Evolutionary conservation across 1,140 invertebrate genomes (phyloP), one percentile per base, ranked within the genome.

Genomic region (Halictus rubicundus): DNA sequence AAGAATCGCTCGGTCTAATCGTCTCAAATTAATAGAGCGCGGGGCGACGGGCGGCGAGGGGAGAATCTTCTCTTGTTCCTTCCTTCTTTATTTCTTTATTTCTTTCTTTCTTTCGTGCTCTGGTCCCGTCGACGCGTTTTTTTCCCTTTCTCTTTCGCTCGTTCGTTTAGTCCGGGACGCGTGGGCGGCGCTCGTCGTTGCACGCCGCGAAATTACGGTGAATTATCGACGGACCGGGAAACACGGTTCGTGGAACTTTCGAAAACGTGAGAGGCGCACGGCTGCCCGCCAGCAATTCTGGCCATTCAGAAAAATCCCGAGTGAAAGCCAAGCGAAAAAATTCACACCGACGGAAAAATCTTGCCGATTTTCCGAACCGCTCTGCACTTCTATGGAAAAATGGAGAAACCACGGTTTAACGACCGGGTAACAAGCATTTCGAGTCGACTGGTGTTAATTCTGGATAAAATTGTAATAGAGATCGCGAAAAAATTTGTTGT

Each of bases 251-350:
- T 74, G 74, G 73, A 86, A 87, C 85, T 87, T 87, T 87, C 85
- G 85, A 87, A 87, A 86, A 87, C 80, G 81, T 85, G 81, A 80
- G 85, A 83, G 84, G 63, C 61, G 63, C 61, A 19, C 16, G 19
- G 59, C 9, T 59, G 46, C n/a, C 32, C 59, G 57, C 7, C 57
- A 59, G 49, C 82, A 64, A 2, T 14, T 12, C 32, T 10, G 39
- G 37, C 63, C 79, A 84, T 85, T 85, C 75, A 82, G 84, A 85
- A 85, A 85, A 85, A 78, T 85, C 74, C 25, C 23, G 54, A 78
- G 84, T 86, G 84, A 86, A 80, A 88, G 86, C 82, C 78, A 69
- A 37, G 68, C 76, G 82, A 66, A 88, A 86, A 83, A 76, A 81
- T 80, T 65, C 21, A 10, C 5, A n/a, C 21, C 27, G 39, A 14